A percentile compares a stretch with the other conserved stretches of the same genome.
Conservation (phyloP, 2,113 vertebrate genomes). For the Argyrosomus japonicus region DNA sequence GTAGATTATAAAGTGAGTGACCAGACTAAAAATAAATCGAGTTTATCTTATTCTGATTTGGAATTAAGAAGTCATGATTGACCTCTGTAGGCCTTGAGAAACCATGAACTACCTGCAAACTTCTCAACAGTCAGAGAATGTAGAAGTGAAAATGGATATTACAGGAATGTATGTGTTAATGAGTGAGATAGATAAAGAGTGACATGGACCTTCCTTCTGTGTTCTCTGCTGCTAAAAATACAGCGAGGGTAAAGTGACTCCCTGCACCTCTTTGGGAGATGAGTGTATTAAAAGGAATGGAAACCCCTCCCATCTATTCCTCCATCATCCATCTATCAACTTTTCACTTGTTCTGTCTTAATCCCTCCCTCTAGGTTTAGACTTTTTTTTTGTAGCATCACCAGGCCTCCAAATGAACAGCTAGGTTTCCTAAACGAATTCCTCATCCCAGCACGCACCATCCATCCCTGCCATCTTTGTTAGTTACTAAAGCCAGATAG, state of each 20-base stretch:
- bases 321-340: conserved; percentile 45
- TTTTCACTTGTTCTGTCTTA: conserved; percentile 57
- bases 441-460: neutral
- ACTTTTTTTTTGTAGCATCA: neutral
- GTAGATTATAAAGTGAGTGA: neutral
- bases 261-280: conserved; percentile 58
- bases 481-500: neutral
- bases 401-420: neutral
- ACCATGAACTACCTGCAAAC: neutral
- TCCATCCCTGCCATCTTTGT: conserved; percentile 16
- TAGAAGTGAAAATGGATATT: neutral
- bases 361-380: conserved; percentile 47
- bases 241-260: conserved; percentile 57
- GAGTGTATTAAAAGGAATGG: conserved; percentile 60
- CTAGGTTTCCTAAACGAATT: no score
- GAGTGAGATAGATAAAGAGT: conserved; percentile 9
- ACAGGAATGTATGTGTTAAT: neutral
- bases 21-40: rapidly evolving
- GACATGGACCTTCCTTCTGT: conserved; percentile 34
- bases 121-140: neutral
- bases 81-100: neutral
- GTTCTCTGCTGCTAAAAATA: conserved; percentile 68
- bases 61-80: neutral
- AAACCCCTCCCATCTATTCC: conserved; percentile 40
- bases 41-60: neutral